A percentile compares a stretch with the other conserved stretches of the same genome.
phyloP scores from a whole-genome alignment of 2,113 vertebrate genomes.

The Bucco capensis region DNA sequence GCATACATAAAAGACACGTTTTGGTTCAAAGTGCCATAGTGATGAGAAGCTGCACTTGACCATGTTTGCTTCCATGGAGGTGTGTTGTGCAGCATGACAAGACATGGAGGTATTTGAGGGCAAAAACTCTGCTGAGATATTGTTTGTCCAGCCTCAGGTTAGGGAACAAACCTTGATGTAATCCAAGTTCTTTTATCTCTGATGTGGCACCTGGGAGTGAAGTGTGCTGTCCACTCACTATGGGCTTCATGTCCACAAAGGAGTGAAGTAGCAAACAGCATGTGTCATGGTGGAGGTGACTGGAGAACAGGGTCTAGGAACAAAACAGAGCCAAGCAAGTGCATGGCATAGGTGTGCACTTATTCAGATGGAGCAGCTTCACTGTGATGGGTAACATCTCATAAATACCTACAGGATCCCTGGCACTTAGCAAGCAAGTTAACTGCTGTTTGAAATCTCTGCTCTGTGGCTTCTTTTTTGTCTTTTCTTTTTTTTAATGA shows the following conservation, averaged over 20 bases:
- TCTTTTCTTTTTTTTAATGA: not conserved
- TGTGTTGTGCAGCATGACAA: not conserved
- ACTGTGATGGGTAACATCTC: not conserved
- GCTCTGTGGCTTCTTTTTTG: not conserved
- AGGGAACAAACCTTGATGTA: not conserved
- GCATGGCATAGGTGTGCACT: rapidly evolving
- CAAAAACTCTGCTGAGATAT: not conserved
- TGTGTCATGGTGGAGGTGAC: rapidly evolving
- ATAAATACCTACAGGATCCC: not conserved
- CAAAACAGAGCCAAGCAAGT: not conserved
- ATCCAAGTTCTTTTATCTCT: not conserved
- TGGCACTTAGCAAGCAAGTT: not conserved
- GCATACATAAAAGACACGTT: rapidly evolving
- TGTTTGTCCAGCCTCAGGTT: not conserved
- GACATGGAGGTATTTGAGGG: not conserved
- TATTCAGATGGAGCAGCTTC: not conserved
- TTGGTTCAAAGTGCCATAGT: not conserved
- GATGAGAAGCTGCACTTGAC: not conserved
- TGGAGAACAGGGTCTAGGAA: not conserved
- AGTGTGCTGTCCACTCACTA: rapidly evolving
- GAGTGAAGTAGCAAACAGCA: rapidly evolving
- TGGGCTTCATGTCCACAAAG: not conserved
- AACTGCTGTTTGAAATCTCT: not conserved
- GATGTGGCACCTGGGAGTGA: not conserved
- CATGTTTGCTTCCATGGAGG: not conserved